Evolutionary conservation across 2,113 vertebrate species (phyloP), one percentile per base, ranked within the genome.

Genomic region (Paralichthys olivaceus): DNA sequence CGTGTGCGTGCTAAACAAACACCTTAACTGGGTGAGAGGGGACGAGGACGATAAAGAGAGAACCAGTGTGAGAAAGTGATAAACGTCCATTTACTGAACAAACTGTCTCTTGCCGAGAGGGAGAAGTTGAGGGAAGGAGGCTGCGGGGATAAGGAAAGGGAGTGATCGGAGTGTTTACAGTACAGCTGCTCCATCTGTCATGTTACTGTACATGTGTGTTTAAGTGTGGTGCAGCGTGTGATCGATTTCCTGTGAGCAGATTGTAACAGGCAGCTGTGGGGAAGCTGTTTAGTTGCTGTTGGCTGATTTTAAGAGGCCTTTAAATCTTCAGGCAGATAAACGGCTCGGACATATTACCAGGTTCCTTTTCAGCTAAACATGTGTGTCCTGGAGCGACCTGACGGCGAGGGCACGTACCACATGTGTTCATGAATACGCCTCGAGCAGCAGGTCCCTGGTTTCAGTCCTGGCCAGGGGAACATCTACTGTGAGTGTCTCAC

Each of bases 1-100:
- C 26, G 32, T 77, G 62, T 2, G 34, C 75, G 65, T 37, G 79
- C 72, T 75, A 85, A 84, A 89, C 78, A 85, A 85, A 81, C 79
- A 78, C 69, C 69, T 79, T 71, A 60, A 88, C 71, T 80, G 69
- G 66, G 81, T 75, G 71, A 82, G 75, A 81, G 73, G 69, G 60
- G 80, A 80, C 3, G 0, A 80, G 59, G 19, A 68, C 49, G 60
- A 77, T 61, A 49, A 28, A 67, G 58, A 8, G 5, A n/a, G 57
- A 40, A 53, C 57, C 32, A 59, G 37, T n/a, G 53, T 43, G 34
- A 73, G 26, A 75, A 64, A 51, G 40, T 54, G 25, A 70, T 15
- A 45, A 64, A 29, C 8, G 2, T 43, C 2, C n/a, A 55, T 59
- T 22, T 53, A 22, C 6, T 37, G 43, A 19, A 43, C 17, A n/a